Base-by-base conservation (phyloP, 1,140 invertebrate species). In the Temnothorax curvispinosus region DNA sequence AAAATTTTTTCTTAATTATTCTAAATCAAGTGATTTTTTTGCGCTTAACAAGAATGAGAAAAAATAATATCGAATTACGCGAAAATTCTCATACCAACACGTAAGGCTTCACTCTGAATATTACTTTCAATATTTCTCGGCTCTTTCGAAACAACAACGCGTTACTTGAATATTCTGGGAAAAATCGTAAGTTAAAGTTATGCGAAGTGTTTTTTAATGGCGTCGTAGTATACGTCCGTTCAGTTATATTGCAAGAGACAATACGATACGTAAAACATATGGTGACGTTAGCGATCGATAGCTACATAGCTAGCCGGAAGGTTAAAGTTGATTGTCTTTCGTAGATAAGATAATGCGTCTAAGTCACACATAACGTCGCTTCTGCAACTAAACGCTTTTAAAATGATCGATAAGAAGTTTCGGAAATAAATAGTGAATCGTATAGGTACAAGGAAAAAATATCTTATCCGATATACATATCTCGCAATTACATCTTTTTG, bases 201-300 rank as follows among this genome's bases (percentile, higher is more conserved):
- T 41, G 9, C 60, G 2, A 54, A 41, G 32, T 58, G 15, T 35
- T 60, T 35, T 72, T 60, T 62, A 78, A 65, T 11, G 54, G 18
- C 60, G 32, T 41, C 44, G 27, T n/a, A 32, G 18, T 50, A 81
- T 5, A 47, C 18, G 35, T 11, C 9, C 11, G 27, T 44, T 27
- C 88, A 91, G 52, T 54, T 93, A 65, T 91, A 93, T 4, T 52
- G 92, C 93, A 93, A 87, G 76, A 56, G 93, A 94, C 67, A 92
- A 95, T 87, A 18, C 58, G 47, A 85, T 85, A 87, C 56, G 81
- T 84, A 82, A 75, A 85, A 64, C 60, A 50, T 60, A 62, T 71
- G 76, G 60, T 60, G 77, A 54, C 75, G 62, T 89, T 54, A 77
- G 81, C 80, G 76, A 85, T 72, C 87, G 35, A 64, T 47, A 64